Conservation (phyloP, 2,888 invertebrate genomes). For the Entomobrya multifasciata region DNA sequence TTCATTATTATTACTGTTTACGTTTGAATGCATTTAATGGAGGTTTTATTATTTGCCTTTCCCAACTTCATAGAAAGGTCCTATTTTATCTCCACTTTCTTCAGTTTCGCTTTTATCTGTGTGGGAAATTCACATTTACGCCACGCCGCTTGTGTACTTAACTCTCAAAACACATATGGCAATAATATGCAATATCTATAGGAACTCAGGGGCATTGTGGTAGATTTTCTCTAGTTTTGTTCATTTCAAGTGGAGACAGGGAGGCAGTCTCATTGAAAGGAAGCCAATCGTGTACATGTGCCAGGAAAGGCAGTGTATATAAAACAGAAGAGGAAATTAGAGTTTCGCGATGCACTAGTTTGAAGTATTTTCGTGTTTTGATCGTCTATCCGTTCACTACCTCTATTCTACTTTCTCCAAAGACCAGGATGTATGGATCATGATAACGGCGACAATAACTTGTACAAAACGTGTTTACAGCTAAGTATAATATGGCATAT, state of each 20-base stretch:
- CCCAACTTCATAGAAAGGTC: no score
- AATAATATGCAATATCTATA: background rate
- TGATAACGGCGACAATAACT: background rate
- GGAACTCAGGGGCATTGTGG: no score
- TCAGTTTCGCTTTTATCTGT: background rate
- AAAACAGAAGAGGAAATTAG: slow-evolving; percentile 17
- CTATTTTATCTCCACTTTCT: background rate
- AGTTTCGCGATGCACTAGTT: background rate
- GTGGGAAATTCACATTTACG: background rate
- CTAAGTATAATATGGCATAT: no score
- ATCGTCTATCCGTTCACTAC: no score
- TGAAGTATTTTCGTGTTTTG: slow-evolving; percentile 37
- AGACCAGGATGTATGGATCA: slow-evolving; percentile 23
- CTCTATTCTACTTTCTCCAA: background rate
- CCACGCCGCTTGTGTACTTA: no score
- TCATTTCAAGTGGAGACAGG: background rate
- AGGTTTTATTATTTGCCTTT: background rate
- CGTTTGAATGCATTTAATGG: slow-evolving; percentile 45
- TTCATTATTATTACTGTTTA: background rate
- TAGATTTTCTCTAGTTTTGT: no score
- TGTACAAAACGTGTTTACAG: slow-evolving; percentile 1
- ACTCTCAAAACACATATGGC: background rate
- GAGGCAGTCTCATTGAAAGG: background rate
- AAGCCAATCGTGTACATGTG: background rate
- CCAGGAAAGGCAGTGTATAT: background rate